Evolutionary conservation across 1,140 invertebrate genomes (phyloP), one percentile per base, ranked within the genome.

Genomic region (Teleopsis dalmanni): DNA sequence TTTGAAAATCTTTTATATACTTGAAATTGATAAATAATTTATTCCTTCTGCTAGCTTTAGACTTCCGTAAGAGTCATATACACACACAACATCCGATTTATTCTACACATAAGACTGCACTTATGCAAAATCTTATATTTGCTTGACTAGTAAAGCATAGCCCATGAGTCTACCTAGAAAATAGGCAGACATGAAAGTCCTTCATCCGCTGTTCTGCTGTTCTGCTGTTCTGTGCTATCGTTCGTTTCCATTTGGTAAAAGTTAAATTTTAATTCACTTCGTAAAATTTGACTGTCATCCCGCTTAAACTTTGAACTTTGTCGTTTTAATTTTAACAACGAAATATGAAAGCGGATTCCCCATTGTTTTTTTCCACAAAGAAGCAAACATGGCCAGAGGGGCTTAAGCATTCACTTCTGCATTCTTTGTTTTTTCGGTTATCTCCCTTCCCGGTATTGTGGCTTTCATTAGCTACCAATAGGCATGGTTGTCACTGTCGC

Each of bases 261-360:
- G 37, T 21, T 19, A 22, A 13, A 13, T 47, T 47, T 16, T 18
- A 43, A 10, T 43, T 43, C 21, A 35, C 25, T 48, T 42, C 37
- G 42, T 54, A 59, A 55, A 48, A 60, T 63, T 55, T 61, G 62
- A 65, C 62, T 60, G 48, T 56, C 60, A 65, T 63, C 60, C 62
- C 62, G 62, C 62, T 65, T 65, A 65, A 65, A 65, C 62, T 65
- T 61, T 65, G 62, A 65, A 65, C 62, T 62, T 65, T 65, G 62
- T 61, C 62, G 65, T 65, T 65, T 65, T 63, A 65, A 65, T 65
- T 65, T 65, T 62, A 58, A 57, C 62, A 59, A 65, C 44, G 34
- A 26, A n/a, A n/a, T 47, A 35, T 47, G 23, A 47, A 16, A 48
- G 65, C 62, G 62, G 62, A 65, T 33, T 65, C 51, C 62, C 59